Percentiles rank a stretch among this genome's conserved stretches.
phyloP scores from a whole-genome alignment of 2,113 vertebrate genomes.

The Odontophorus gujanensis region DNA sequence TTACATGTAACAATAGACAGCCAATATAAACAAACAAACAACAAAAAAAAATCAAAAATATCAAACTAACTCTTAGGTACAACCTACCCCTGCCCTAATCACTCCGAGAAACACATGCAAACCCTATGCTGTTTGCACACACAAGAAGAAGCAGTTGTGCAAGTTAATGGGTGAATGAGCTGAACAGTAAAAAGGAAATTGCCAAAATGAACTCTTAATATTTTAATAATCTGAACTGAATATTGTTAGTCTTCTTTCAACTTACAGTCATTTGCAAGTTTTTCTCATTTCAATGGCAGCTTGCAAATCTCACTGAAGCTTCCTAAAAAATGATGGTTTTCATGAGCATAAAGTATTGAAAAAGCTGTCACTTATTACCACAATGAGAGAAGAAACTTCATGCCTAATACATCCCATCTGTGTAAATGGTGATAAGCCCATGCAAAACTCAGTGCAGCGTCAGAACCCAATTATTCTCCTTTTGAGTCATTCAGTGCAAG shows the following conservation, averaged over 20 bases:
- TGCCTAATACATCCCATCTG: neutral
- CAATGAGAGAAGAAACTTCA: neutral
- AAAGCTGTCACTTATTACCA: neutral
- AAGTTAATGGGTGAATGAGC: neutral
- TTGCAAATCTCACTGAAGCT: neutral
- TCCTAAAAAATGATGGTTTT: neutral
- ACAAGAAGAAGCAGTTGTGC: neutral
- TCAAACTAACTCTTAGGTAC: neutral
- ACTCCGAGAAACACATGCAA: fast-evolving
- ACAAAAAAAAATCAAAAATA: neutral
- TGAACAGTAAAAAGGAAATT: neutral
- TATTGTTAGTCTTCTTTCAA: neutral
- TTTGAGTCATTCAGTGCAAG: neutral
- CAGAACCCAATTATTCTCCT: neutral
- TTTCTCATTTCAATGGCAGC: neutral
- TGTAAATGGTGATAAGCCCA: neutral
- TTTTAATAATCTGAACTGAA: neutral
- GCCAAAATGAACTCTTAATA: neutral
- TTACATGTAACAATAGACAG: fast-evolving
- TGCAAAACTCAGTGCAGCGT: neutral
- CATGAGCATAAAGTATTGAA: neutral
- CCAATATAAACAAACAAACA: neutral
- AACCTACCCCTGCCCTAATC: neutral
- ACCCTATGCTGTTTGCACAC: neutral
- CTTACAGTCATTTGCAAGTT: neutral